Base-by-base conservation (phyloP, 2,888 invertebrate genomes). In the Adineta ricciae region DNA sequence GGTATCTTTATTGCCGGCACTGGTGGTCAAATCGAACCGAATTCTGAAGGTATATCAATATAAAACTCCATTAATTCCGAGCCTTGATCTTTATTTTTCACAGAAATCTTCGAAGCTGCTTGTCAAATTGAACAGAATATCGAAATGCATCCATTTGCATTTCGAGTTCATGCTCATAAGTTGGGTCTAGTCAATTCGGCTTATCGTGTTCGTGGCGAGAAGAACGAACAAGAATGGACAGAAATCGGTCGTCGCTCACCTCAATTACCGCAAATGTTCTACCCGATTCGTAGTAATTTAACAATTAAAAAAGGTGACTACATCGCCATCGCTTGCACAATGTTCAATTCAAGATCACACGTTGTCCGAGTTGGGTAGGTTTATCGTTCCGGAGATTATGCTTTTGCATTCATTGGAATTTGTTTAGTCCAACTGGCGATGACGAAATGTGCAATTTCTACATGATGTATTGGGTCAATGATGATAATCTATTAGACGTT, bases 381-480 rank as follows among this genome's bases (percentile, higher is more conserved):
- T 50, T 50, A 50, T 16, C 14, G 2, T 9, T 14, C 2, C 19
- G 19, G 19, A 50, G 3, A 50, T 16, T 2, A 50, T 50, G 19
- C 19, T 16, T 50, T 50, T 9, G 14, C 19, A 16, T 50, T 50
- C 16, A 19, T 50, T 16, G 3, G n/a, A n/a, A n/a, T n/a, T n/a
- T n/a, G 78, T 87, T 32, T 87, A 89, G 89, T 49, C 86, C 88
- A 24, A 90, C 90, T 1, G 88, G 89, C 83, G 87, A 89, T 27
- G 89, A 90, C 86, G 90, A 90, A 87, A 90, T 90, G 90, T 90
- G 90, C 86, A 90, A 90, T 87, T 90, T 90, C 88, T 90, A 90
- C 87, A 87, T 90, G 82, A 90, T 90, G 90, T 90, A 88, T 88
- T 90, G 88, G 86, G 88, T 89, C 11, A 87, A 88, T 9, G 88